Base-by-base conservation (phyloP, 2,113 vertebrate species). In the Prunella himalayana region DNA sequence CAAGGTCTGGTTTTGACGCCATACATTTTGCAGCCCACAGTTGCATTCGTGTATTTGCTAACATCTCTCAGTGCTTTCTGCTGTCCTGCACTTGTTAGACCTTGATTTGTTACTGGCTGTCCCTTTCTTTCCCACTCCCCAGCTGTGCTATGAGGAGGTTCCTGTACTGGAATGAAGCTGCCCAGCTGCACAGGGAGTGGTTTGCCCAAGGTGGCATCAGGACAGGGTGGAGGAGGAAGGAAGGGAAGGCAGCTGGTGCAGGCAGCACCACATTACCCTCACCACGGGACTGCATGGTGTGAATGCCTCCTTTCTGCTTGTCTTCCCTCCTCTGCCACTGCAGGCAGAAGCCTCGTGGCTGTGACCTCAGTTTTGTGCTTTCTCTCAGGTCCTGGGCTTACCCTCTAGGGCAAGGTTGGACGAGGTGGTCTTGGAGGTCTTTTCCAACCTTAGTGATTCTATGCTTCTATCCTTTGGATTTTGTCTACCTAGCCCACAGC, bases 281-380 rank as follows among this genome's bases (percentile, higher is more conserved):
- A 8, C 31, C 37, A 9, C 0, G 0, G 53, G 17, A 47, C 41
- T 25, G 2, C 21, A 3, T 0, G 5, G n/a, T 75, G 33, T 53
- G 21, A 49, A 37, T n/a, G 42, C 14, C 31, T 82, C n/a, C 18
- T 76, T 42, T 86, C 35, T 37, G 25, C 56, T 39, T 82, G 50
- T 44, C 37, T 60, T 63, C 37, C 8, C 20, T 19, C 24, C 45
- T 60, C 11, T 80, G 41, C 13, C 41, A 51, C 23, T 4, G 1
- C 80, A 57, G 41, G 27, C 64, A 66, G 49, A 57, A 71, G 11
- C 25, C 12, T 47, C 31, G 21, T 33, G 47, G 7, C n/a, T 60
- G 17, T 70, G 19, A 57, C 30, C 7, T n/a, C 25, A 18, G 30
- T 28, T 92, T 63, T 72, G 7, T 22, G 24, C n/a, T 54, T 80